A percentile compares a stretch with the other conserved stretches of the same genome.
These are phyloP conservation scores for Anthopleura xanthogrammica DNA, from an alignment of 92 coral and sea anemone genomes.

Conservation along the genomic window DNA sequence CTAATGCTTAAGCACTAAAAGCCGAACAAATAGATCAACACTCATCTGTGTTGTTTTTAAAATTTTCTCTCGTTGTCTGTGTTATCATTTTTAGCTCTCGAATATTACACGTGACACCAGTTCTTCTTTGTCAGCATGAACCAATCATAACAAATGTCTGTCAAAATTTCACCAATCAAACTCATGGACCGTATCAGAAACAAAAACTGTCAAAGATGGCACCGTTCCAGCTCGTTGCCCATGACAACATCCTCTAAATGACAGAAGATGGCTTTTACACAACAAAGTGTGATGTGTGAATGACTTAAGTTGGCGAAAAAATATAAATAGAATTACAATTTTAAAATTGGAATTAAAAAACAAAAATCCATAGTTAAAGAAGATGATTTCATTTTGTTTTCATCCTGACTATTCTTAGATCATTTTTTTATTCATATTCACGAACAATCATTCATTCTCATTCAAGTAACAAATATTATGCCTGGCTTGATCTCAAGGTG, in stretches of 20 bases:
- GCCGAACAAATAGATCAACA: neutral
- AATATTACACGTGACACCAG: constrained; percentile 47
- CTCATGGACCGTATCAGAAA: constrained; percentile 9
- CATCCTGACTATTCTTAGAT: neutral
- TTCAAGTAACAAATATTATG: too few relatives aligned
- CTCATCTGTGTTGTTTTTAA: constrained; percentile 29
- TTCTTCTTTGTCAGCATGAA: constrained; percentile 32
- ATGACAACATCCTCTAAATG: constrained; percentile 17
- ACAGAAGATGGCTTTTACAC: neutral
- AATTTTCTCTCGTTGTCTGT: constrained; percentile 4
- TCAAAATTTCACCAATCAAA: constrained; percentile 29
- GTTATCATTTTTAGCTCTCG: constrained; percentile 26
- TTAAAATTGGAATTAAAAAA: neutral
- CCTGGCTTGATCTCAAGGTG: too few relatives aligned
- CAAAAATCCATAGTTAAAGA: neutral
- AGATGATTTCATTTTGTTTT: neutral
- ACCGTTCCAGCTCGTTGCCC: constrained; percentile 31
- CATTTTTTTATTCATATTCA: neutral
- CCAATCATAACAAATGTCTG: constrained; percentile 32
- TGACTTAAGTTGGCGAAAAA: neutral
- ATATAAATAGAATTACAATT: too few relatives aligned
- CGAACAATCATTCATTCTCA: neutral
- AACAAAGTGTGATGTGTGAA: neutral
- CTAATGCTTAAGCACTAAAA: constrained; percentile 13
- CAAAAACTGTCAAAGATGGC: constrained; percentile 31